These are phyloP conservation scores for Epinephelus fuscoguttatus DNA, from an alignment of 2,113 vertebrate species.

Conservation along the genomic window DNA sequence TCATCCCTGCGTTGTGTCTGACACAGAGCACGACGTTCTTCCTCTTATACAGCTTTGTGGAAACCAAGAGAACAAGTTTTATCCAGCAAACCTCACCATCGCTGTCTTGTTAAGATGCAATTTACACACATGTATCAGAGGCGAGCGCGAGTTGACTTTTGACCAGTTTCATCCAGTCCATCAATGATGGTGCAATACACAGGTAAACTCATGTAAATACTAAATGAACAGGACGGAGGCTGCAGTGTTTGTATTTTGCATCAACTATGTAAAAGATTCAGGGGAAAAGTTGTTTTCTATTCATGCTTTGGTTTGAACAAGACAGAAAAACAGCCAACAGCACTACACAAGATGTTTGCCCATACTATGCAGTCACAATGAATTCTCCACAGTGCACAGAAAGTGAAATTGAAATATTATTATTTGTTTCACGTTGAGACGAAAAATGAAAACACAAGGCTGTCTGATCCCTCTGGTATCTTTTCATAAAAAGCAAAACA, in stretches of 20 bases:
- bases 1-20: not conserved
- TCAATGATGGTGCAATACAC: too few relatives aligned
- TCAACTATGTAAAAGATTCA: not conserved
- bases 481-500: constrained; percentile 17
- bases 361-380: not conserved
- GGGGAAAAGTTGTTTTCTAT: constrained; percentile 4
- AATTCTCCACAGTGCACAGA: not conserved
- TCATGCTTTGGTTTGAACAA: not conserved
- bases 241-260: not conserved
- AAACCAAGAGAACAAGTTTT: not conserved
- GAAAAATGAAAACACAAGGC: constrained; percentile 6
- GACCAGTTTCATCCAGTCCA: not conserved
- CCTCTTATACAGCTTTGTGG: not conserved
- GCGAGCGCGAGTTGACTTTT: too few relatives aligned
- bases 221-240: not conserved
- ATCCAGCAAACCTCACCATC: not conserved
- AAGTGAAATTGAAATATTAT: constrained; percentile 30
- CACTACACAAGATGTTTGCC: not conserved
- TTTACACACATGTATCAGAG: not conserved
- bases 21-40: not conserved
- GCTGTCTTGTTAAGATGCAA: not conserved
- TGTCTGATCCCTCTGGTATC: constrained; percentile 27
- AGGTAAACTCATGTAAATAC: not conserved
- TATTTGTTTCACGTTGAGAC: constrained; percentile 23
- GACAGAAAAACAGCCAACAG: constrained; percentile 8